Evolutionary conservation across 1,140 invertebrate genomes (phyloP).

Genomic region (Anastatus disparis): DNA sequence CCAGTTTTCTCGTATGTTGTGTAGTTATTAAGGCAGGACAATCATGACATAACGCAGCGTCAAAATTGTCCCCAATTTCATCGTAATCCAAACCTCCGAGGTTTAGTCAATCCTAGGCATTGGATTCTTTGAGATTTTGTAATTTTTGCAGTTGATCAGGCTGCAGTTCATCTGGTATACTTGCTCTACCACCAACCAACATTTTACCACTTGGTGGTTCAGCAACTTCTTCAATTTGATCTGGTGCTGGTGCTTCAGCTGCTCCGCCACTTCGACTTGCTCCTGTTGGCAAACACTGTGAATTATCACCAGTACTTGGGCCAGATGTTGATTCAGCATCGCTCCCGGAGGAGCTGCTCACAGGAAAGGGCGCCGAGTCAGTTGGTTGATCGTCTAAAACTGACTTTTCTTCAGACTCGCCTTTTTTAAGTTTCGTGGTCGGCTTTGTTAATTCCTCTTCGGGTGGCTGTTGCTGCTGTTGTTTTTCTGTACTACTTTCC

Average conservation of each 20-base stretch:
- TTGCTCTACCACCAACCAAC: slow-evolving; percentile 77
- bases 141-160: slow-evolving; percentile 85
- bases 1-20: slow-evolving; percentile 48
- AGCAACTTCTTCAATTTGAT: slow-evolving; percentile 41
- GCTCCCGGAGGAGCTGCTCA: slow-evolving; percentile 71
- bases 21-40: slow-evolving; percentile 57
- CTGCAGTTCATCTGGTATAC: slow-evolving; percentile 86
- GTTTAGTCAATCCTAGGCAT: slow-evolving; percentile 75
- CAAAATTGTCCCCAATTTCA: background rate
- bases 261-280: slow-evolving; percentile 48
- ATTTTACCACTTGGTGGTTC: slow-evolving; percentile 70
- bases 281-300: slow-evolving; percentile 65
- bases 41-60: background rate
- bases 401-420: slow-evolving; percentile 51
- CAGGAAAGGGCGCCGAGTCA: slow-evolving; percentile 68
- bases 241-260: background rate
- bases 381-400: slow-evolving; percentile 62
- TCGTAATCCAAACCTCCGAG: slow-evolving; percentile 49
- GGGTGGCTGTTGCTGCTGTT: background rate
- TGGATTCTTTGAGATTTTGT: slow-evolving; percentile 87
- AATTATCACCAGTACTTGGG: slow-evolving; percentile 72
- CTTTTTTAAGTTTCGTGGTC: background rate
- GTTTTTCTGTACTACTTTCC: too few relatives aligned
- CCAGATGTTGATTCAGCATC: slow-evolving; percentile 71
- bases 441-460: background rate